Base-by-base conservation (phyloP, 2,888 invertebrate genomes). In the Galerucella calmariensis region DNA sequence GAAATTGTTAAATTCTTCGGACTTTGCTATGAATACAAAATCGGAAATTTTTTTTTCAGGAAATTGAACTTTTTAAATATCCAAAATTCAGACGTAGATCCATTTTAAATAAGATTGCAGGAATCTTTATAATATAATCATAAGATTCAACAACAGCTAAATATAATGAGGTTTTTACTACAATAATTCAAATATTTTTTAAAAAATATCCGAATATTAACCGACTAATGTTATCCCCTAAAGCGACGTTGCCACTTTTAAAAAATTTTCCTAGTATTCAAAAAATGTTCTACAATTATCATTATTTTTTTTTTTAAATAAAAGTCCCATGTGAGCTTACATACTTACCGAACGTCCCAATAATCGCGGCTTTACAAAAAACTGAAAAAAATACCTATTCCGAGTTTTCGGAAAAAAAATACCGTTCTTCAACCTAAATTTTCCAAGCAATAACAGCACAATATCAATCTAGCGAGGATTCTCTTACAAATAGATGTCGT, bases 381-480 rank as follows among this genome's bases (percentile, higher is more conserved):
- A 65, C 46, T 65, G 35, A 62, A 27, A 44, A 20, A 56, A 16
- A 65, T 44, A 41, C 44, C 44, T 65, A 44, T 16, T 65, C 44
- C 63, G 27, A 16, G 16, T 63, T 63, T 63, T 14, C 63, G 12
- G 44, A 63, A 63, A 41, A 53, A 20, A n/a, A 65, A 11, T 14
- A 65, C 63, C 63, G 46, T 65, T 65, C 20, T 20, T 44, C 20
- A 65, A 41, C 24, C 46, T 61, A 59, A 61, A 20, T 65, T 35
- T 53, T 56, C 27, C 71, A 66, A 71, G 65, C 65, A 65, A 71
- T 71, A 71, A 71, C 71, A 71, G 71, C 71, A 71, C 71, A 58
- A 46, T 70, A 70, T 58, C 20, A 63, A 70, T 56, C 51, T 63
- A 62, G 65, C 59, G 70, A 70, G 63, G 70, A 63, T 63, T 48